Conservation (phyloP, 2,797 vertebrate genomes). For the Myripristis jacobus region DNA sequence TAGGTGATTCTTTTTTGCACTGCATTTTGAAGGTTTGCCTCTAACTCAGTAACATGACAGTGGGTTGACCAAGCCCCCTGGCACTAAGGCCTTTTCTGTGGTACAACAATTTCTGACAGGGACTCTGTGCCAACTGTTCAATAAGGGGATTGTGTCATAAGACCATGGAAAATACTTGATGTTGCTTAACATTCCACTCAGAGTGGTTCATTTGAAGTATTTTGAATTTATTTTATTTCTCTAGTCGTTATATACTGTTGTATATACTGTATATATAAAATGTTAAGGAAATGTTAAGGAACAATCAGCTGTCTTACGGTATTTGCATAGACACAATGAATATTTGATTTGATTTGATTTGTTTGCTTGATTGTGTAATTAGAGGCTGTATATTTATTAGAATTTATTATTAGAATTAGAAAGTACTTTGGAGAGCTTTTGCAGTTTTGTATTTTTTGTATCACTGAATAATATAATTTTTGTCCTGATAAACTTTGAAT, state of each 20-base stretch:
- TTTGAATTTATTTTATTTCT: no score
- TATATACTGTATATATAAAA: no score
- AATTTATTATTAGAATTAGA: no score
- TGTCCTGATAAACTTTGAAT: constrained; percentile 46
- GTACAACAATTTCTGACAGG: constrained; percentile 4
- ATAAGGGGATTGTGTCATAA: background rate
- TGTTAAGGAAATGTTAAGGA: no score
- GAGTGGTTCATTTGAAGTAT: background rate
- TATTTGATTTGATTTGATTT: background rate
- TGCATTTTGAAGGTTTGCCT: background rate
- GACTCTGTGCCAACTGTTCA: background rate
- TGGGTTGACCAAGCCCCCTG: no score
- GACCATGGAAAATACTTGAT: constrained; percentile 23
- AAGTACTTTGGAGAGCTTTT: background rate
- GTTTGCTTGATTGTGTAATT: constrained; percentile 2
- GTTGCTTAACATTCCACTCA: constrained; percentile 7
- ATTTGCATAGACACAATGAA: background rate
- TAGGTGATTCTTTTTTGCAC: background rate
- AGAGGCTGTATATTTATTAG: constrained; percentile 30
- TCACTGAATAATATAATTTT: constrained; percentile 19
- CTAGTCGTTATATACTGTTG: no score
- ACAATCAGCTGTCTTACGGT: background rate
- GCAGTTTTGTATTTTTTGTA: constrained; percentile 8
- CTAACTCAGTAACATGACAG: background rate
- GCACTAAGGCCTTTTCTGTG: background rate